phyloP scores from a whole-genome alignment of 2,888 invertebrate genomes.

The Pseudanteris insignis region DNA sequence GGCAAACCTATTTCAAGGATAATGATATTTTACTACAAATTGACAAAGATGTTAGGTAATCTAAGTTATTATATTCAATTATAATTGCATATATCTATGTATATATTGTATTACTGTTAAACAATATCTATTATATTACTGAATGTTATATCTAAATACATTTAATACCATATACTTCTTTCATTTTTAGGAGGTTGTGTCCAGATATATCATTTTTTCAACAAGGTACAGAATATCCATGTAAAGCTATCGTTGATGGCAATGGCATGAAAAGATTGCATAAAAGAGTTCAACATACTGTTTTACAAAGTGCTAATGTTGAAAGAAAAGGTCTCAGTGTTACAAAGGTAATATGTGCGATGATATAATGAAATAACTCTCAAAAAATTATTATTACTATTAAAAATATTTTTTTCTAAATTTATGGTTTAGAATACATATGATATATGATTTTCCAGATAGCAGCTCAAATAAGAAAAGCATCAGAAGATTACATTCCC shows the following conservation, averaged over 20 bases:
- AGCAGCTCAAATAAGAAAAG: slow-evolving; percentile 78
- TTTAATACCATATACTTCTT: too few relatives aligned
- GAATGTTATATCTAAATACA: too few relatives aligned
- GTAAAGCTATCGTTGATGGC: slow-evolving; percentile 80
- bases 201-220: slow-evolving; percentile 99
- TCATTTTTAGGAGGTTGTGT: slow-evolving; percentile 74
- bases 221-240: slow-evolving; percentile 90
- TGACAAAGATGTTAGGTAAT: slow-evolving; percentile 89
- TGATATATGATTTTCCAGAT: slow-evolving; percentile 69
- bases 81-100: too few relatives aligned
- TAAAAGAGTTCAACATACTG: slow-evolving; percentile 86
- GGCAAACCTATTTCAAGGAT: slow-evolving; percentile 96
- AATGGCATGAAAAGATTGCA: slow-evolving; percentile 85
- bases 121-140: too few relatives aligned
- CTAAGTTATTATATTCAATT: too few relatives aligned
- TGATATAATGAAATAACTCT: too few relatives aligned
- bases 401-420: too few relatives aligned
- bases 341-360: slow-evolving; percentile 87
- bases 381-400: too few relatives aligned
- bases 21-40: slow-evolving; percentile 98
- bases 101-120: too few relatives aligned
- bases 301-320: slow-evolving; percentile 86
- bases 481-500: slow-evolving; percentile 83
- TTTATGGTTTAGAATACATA: too few relatives aligned
- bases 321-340: slow-evolving; percentile 88